These are phyloP conservation scores for Rhinopomastus cyanomelas DNA, from an alignment of 2,113 vertebrate species.

Conservation along the genomic window DNA sequence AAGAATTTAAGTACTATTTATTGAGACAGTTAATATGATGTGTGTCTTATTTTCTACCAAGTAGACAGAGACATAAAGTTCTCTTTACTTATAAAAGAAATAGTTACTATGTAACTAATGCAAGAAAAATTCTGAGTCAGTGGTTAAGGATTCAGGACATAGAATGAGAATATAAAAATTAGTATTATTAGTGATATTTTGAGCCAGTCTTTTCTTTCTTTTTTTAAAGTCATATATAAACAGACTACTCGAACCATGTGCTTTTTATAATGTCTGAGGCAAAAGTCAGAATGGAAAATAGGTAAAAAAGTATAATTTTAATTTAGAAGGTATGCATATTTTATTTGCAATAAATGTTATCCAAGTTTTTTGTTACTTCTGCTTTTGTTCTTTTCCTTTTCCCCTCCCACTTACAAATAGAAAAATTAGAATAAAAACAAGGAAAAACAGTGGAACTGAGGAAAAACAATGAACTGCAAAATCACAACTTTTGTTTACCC, in stretches of 20 bases:
- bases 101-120: background rate
- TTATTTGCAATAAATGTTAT: background rate
- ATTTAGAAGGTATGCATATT: background rate
- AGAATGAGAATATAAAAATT: background rate
- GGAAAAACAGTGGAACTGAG: background rate
- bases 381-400: background rate
- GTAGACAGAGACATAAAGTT: background rate
- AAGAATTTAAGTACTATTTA: background rate
- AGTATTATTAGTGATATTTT: background rate
- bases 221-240: background rate
- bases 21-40: background rate
- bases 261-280: background rate
- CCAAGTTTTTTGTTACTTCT: fast-evolving
- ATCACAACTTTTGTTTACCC: background rate
- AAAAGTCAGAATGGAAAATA: background rate
- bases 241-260: background rate
- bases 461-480: background rate
- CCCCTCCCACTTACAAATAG: background rate
- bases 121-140: background rate
- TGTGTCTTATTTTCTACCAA: background rate
- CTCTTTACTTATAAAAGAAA: background rate
- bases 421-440: background rate
- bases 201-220: background rate
- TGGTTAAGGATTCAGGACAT: background rate
- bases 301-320: background rate